These are phyloP conservation scores for Steinernema feltiae DNA, from an alignment of 1,140 invertebrate genomes.

Conservation along the genomic window DNA sequence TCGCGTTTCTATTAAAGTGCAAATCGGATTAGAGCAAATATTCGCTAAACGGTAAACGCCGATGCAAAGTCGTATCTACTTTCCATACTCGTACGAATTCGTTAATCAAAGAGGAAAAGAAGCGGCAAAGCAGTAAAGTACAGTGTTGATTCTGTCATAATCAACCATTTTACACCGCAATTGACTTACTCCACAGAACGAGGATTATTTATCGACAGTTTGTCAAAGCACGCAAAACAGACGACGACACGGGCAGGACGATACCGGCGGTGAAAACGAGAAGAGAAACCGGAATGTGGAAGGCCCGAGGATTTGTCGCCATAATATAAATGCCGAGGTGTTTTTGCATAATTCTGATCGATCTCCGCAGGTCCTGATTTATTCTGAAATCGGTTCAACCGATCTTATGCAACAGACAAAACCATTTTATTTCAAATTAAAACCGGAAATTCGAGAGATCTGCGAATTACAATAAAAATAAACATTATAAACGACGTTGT, in stretches of 20 bases:
- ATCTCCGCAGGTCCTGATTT: not conserved
- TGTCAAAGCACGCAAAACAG: constrained; percentile 4
- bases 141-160: not conserved
- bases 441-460: not conserved
- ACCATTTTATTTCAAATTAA: not conserved
- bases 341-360: constrained; percentile 4
- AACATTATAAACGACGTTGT: not conserved
- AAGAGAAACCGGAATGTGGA: not conserved
- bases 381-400: not conserved
- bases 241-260: not conserved
- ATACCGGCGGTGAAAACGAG: constrained; percentile 1
- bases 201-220: constrained; percentile 8
- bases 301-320: constrained; percentile 10
- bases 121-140: not conserved
- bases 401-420: not conserved
- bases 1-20: not conserved
- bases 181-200: constrained; percentile 6
- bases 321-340: not conserved
- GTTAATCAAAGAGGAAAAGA: not conserved
- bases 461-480: not conserved
- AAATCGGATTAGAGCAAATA: not conserved
- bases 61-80: not conserved
- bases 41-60: not conserved
- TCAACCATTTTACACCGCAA: not conserved
- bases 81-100: not conserved